Conservation (phyloP, 2,113 vertebrate species). For the Hemicordylus capensis region DNA sequence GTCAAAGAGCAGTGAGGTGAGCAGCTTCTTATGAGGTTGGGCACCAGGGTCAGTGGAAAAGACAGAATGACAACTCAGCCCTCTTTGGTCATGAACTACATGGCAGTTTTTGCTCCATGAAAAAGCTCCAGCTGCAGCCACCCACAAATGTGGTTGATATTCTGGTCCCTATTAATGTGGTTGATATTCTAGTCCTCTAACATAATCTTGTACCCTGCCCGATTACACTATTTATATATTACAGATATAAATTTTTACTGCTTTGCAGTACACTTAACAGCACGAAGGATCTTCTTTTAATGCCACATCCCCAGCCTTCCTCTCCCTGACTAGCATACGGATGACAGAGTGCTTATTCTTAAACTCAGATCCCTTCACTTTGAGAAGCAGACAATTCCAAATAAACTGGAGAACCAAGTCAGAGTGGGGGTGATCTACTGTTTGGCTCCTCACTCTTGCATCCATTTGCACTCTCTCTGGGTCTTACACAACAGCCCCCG, state of each 20-base stretch:
- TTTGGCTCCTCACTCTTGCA: background rate
- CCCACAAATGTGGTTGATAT: background rate
- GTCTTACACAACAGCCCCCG: background rate
- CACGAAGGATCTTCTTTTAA: background rate
- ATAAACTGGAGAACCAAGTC: background rate
- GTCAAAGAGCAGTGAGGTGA: background rate
- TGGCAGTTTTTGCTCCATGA: background rate
- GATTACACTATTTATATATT: constrained; percentile 14
- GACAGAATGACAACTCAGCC: background rate
- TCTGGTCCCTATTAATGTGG: background rate
- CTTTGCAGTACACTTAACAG: background rate
- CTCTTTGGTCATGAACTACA: background rate
- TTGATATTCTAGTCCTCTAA: constrained; percentile 11
- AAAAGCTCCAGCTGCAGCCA: background rate
- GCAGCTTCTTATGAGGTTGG: background rate
- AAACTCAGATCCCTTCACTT: background rate
- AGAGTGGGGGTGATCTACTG: background rate
- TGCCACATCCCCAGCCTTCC: background rate
- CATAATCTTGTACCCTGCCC: background rate
- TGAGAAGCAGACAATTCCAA: background rate
- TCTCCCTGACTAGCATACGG: background rate
- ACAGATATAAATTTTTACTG: background rate
- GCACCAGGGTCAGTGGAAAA: background rate
- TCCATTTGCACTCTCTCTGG: background rate
- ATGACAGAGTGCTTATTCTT: background rate